Evolutionary conservation across 2,113 vertebrate species (phyloP), one percentile per base, ranked within the genome.

Genomic region (Physeter macrocephalus): DNA sequence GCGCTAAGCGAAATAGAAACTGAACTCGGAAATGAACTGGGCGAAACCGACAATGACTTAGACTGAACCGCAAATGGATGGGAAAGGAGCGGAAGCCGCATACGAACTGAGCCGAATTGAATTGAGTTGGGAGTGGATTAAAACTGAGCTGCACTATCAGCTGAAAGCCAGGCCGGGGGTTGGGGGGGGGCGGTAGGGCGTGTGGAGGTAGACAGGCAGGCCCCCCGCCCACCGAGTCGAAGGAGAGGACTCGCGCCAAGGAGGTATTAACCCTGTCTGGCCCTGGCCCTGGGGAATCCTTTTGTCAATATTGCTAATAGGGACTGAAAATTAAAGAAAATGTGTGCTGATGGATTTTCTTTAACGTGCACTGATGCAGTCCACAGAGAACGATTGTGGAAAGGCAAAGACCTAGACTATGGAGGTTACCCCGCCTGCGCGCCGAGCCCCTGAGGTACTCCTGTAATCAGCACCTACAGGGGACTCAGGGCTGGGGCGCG

Each of bases 301-400:
- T 0, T 57, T 29, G 78, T 97, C 1, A 0, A 77, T 49, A 5
- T 13, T 87, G 88, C 29, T 90, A 17, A 82, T 66, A 54, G 75
- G 69, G 81, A 23, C 83, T 4, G 74, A 96, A 97, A 97, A 96
- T 61, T 77, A 87, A 27, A 97, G 46, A 7, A 93, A 95, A 95
- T 34, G 78, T 1, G 8, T 1, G 83, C 80, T 2, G 69, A 95
- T 91, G 52, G 92, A 36, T 54, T 59, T 61, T 41, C 75, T 71
- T 62, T 92, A 71, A 61, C 31, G 59, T 4, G 2, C 2, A 78
- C 92, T 41, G 85, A 61, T 20, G 80, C 29, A 20, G 96, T 67
- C 31, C 91, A 21, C 31, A 13, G n/a, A 12, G 86, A 89, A 69
- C 74, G 36, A 74, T 95, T 95, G 78, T 43, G n/a, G 77, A 39